Base-by-base conservation (phyloP, 2,888 invertebrate species). In the Pherbina coryleti region DNA sequence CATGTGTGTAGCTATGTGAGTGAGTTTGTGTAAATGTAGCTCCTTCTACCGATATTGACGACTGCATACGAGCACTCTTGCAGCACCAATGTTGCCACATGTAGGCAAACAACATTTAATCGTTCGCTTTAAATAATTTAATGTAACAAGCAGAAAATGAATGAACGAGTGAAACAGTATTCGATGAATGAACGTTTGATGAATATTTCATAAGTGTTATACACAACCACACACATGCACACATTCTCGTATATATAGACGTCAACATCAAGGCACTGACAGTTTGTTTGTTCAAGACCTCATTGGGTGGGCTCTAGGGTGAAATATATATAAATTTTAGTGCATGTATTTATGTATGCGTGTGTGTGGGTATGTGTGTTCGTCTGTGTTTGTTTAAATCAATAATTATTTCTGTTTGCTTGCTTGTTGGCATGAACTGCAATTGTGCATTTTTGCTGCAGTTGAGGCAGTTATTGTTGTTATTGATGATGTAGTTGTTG, bases 61-160 rank as follows among this genome's bases (percentile, higher is more conserved):
- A 22, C 19, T 55, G 55, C 22, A n/a, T 9, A 3, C n/a, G 22
- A 3, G 64, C 8, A 8, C n/a, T 22, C 11, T 22, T 1, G 22
- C 9, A 14, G 9, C 28, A 55, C 5, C 62, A 44, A 22, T 17
- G 49, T 62, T 80, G 79, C 79, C 76, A 79, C 79, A 79, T 79
- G 79, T 62, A 70, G 73, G 78, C 78, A 82, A 82, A 82, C 77
- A 82, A 76, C 77, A 77, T 82, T 82, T 82, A 82, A 82, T 80
- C 81, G 81, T 74, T 82, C 49, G 76, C 73, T 78, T 80, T 80
- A 80, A 81, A 81, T 80, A 81, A 81, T 64, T 74, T 34, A 72
- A 57, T 34, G 57, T 72, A 57, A 60, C 57, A 55, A 55, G 72
- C 37, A 19, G 19, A 34, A 57, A 55, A 55, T 51, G 60, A 22